These are phyloP conservation scores for Montifringilla adamsi DNA, from an alignment of 2,113 vertebrate species.

Conservation along the genomic window DNA sequence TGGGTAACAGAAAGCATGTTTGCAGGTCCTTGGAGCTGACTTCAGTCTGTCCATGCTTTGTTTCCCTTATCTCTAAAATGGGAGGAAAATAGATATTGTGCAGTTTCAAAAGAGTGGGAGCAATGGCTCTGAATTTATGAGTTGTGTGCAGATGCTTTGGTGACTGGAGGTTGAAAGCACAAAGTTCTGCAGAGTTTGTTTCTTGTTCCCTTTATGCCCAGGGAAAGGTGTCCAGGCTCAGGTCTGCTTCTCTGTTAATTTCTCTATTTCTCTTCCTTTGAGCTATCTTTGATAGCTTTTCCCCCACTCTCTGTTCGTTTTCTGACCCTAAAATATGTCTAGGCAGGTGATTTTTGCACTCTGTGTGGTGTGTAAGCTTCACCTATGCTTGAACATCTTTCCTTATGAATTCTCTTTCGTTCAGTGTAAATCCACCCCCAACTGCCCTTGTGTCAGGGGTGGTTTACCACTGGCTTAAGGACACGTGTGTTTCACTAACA, in stretches of 20 bases:
- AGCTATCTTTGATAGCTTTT: background rate
- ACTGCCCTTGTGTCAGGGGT: background rate
- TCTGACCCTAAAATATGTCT: background rate
- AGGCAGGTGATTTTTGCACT: background rate
- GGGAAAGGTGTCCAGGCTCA: background rate
- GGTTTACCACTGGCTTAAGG: background rate
- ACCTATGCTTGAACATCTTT: background rate
- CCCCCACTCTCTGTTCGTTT: background rate
- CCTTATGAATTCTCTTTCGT: rapidly evolving
- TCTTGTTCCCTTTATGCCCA: background rate
- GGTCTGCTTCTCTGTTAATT: background rate
- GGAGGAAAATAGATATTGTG: rapidly evolving
- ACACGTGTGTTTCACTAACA: background rate
- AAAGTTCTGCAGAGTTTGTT: background rate
- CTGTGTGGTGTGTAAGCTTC: background rate
- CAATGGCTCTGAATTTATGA: background rate
- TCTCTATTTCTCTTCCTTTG: background rate
- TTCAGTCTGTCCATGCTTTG: background rate
- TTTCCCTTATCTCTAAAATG: background rate
- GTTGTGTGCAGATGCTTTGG: background rate
- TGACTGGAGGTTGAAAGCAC: background rate
- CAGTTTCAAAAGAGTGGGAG: background rate
- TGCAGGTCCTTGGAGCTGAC: background rate
- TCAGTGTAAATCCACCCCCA: background rate
- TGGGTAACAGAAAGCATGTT: background rate